Evolutionary conservation across 2,888 invertebrate genomes (phyloP).

Genomic region (Melinopterus prodromus): DNA sequence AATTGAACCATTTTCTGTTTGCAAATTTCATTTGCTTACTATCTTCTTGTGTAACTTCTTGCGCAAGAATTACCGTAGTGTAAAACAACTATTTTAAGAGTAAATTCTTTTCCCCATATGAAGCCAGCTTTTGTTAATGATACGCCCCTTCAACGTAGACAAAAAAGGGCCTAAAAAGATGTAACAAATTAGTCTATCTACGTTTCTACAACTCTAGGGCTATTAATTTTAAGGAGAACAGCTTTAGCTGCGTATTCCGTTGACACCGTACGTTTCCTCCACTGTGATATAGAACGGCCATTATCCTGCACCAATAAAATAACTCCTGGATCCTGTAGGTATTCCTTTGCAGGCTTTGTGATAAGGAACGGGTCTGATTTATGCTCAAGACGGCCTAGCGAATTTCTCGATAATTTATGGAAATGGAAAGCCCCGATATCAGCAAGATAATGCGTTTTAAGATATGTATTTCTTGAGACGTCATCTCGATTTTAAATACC

Average conservation of each 20-base stretch:
- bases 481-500: background rate
- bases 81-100: too few species aligned
- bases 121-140: too few species aligned
- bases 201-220: background rate
- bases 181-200: background rate
- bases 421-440: background rate
- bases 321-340: background rate
- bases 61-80: too few species aligned
- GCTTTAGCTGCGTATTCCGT: background rate
- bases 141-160: background rate
- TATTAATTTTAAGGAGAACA: background rate
- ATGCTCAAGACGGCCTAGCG: background rate
- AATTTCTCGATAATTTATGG: background rate
- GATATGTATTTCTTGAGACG: background rate
- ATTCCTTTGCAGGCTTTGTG: background rate
- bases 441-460: background rate
- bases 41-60: too few species aligned
- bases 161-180: background rate
- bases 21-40: too few species aligned
- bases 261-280: background rate
- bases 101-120: too few species aligned
- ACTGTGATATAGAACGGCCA: background rate
- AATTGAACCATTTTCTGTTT: too few species aligned
- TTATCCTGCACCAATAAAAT: background rate
- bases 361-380: background rate